Percentiles rank a stretch among this genome's conserved stretches.
These are phyloP conservation scores for Erinaceus europaeus DNA, from an alignment of 2,113 vertebrate species.

Conservation along the genomic window DNA sequence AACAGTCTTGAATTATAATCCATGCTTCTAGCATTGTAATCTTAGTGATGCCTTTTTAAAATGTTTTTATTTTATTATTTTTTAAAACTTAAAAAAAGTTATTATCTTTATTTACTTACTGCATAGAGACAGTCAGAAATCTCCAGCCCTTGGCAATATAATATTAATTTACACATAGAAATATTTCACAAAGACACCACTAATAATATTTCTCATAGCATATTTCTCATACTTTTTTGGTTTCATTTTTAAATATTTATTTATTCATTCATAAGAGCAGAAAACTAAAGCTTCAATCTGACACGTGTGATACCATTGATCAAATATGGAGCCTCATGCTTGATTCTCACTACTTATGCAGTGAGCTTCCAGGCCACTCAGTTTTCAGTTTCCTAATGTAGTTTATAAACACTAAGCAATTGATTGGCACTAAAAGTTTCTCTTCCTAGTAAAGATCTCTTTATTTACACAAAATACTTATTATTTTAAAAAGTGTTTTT, in stretches of 20 bases:
- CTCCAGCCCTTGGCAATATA: not conserved
- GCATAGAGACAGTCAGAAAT: too few species aligned
- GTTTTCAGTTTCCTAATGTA: not conserved
- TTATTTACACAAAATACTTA: not conserved
- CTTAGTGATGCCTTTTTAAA: too few species aligned
- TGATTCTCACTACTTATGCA: too few species aligned
- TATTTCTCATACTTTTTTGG: not conserved
- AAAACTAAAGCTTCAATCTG: too few species aligned
- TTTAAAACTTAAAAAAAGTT: too few species aligned
- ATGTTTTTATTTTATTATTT: too few species aligned
- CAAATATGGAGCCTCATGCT: too few species aligned
- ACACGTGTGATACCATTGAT: too few species aligned
- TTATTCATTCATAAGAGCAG: too few species aligned
- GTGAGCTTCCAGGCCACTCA: too few species aligned
- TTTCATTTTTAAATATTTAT: too few species aligned
- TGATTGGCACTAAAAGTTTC: not conserved
- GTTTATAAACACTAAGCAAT: not conserved
- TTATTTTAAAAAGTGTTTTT: not conserved
- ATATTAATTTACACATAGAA: slow-evolving; percentile 11
- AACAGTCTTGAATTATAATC: not conserved
- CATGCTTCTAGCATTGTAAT: not conserved
- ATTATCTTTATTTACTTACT: too few species aligned
- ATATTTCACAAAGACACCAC: not conserved
- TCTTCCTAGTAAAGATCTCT: not conserved
- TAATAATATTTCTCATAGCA: not conserved